Conservation (phyloP, 2,888 invertebrate genomes). For the Deroplatys truncata region DNA sequence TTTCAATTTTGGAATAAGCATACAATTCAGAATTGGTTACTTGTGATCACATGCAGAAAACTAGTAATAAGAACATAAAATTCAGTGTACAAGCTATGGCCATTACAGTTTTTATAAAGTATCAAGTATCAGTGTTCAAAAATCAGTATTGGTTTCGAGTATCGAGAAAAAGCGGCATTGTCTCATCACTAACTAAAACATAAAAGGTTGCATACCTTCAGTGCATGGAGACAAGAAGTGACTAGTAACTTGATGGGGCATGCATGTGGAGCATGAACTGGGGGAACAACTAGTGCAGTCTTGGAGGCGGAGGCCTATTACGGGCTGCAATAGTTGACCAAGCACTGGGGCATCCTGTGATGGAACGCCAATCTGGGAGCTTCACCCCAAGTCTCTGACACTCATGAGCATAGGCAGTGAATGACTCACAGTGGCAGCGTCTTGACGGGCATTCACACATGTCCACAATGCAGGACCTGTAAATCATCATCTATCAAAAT, state of each 20-base stretch:
- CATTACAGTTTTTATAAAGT: too few species aligned
- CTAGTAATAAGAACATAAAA: too few species aligned
- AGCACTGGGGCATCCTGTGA: conserved; percentile 60
- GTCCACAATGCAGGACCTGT: conserved; percentile 74
- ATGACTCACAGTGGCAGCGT: conserved; percentile 84
- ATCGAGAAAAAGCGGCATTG: too few species aligned
- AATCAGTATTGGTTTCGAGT: too few species aligned
- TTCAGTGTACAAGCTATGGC: too few species aligned
- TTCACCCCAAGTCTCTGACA: conserved; percentile 74
- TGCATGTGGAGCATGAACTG: neutral
- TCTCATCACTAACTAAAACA: neutral
- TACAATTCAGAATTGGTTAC: too few species aligned
- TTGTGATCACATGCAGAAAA: too few species aligned
- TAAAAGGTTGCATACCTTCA: neutral
- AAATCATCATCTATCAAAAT: neutral
- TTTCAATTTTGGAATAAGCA: too few species aligned
- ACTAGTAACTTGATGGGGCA: conserved; percentile 26
- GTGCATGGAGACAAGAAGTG: conserved; percentile 18
- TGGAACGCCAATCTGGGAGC: conserved; percentile 66
- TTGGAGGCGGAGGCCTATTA: conserved; percentile 11
- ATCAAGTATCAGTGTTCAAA: too few species aligned
- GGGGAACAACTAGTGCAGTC: conserved; percentile 11
- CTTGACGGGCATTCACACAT: conserved; percentile 81
- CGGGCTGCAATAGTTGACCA: conserved; percentile 36
- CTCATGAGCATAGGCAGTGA: conserved; percentile 84